phyloP scores from a whole-genome alignment of 2,113 vertebrate genomes.

The Carassius auratus region DNA sequence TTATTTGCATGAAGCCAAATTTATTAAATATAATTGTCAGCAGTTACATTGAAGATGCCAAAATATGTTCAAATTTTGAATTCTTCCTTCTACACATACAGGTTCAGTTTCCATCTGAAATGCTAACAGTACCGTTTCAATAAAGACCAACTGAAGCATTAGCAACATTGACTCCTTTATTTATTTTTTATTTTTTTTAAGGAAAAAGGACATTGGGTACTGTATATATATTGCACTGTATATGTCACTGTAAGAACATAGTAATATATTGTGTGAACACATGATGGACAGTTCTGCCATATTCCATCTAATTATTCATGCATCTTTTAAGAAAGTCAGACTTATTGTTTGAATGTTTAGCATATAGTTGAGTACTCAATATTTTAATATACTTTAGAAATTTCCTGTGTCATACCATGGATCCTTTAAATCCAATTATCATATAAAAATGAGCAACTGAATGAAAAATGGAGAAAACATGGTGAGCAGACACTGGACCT shows the following conservation, averaged over 20 bases:
- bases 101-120: constrained; percentile 55
- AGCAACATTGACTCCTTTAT: neutral
- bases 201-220: neutral
- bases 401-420: neutral
- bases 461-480: neutral
- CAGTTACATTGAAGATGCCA: constrained; percentile 27
- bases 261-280: neutral
- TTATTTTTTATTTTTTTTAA: neutral
- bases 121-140: constrained; percentile 69
- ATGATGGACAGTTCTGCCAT: neutral
- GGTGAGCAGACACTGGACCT: neutral
- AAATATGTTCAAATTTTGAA: no score
- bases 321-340: neutral
- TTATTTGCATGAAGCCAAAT: constrained; percentile 33
- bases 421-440: neutral
- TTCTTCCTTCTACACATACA: constrained; percentile 31
- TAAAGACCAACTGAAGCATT: constrained; percentile 68
- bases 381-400: neutral
- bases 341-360: neutral
- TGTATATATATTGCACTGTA: neutral
- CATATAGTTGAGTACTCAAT: neutral
- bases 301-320: neutral
- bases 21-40: constrained; percentile 36
- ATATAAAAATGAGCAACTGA: neutral
- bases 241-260: neutral